Conservation (phyloP, 2,888 invertebrate genomes). For the Ophonus ardosiacus region DNA sequence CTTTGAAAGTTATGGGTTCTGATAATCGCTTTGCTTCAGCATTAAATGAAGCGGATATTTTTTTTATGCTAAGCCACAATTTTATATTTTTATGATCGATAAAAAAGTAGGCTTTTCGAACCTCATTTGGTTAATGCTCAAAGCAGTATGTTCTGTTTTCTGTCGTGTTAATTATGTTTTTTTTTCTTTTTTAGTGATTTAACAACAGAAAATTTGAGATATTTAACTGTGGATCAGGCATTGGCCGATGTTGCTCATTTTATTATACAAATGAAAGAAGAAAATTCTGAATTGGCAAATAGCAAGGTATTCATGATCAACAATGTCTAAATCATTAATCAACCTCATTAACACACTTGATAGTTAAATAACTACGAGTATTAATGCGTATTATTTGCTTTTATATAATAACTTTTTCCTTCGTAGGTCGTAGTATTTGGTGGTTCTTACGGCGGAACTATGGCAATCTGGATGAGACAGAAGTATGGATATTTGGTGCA, state of each 20-base stretch:
- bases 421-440: constrained; percentile 69
- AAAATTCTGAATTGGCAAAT: constrained; percentile 52
- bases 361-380: no score
- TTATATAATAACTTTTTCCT: background rate
- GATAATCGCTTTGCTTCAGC: no score
- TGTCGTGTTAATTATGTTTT: background rate
- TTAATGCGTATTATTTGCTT: no score
- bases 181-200: constrained; percentile 1
- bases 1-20: no score
- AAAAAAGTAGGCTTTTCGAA: no score
- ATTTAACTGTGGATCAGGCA: constrained; percentile 82
- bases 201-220: constrained; percentile 78
- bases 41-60: no score
- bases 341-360: no score
- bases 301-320: constrained; percentile 66
- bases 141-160: no score
- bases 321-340: no score
- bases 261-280: constrained; percentile 75
- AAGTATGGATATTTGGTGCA: constrained; percentile 68
- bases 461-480: constrained; percentile 68
- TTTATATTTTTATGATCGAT: no score
- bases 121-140: no score
- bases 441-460: constrained; percentile 68
- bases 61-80: no score
- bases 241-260: constrained; percentile 84